Base-by-base conservation (phyloP, 37 sponge, comb jelly and placozoan genomes). In the Trichoplax adhaerens region DNA sequence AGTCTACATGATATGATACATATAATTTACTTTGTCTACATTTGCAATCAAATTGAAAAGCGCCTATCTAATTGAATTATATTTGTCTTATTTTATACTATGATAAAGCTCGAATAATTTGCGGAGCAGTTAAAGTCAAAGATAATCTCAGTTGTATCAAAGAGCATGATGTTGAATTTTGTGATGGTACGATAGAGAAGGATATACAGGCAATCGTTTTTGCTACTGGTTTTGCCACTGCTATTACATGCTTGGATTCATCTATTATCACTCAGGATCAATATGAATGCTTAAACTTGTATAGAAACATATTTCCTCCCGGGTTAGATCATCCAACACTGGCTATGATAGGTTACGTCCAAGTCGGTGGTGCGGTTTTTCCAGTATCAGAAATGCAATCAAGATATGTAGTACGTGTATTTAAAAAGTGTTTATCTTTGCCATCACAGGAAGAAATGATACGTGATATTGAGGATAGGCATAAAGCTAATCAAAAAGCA, bases 381-480 rank as follows among this genome's bases (percentile, higher is more conserved):
- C 69, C 69, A 48, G 48, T 67, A 8, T 12, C 10, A 10, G 69
- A 67, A 52, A 6, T 67, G 69, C 69, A 67, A 52, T 48, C 69
- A 46, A 48, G 69, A 10, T 67, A 52, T 48, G 69, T 52, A 52
- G 12, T 60, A 60, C 62, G 12, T 12, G 62, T 29, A 29, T 29
- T 29, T 29, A 29, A 29, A 29, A 29, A 29, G 29, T 29, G 29
- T 29, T 29, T 29, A 29, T 29, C 29, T 29, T 29, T 29, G 29
- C 29, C 29, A 29, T 29, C 29, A 29, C 29, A 29, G 29, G 29
- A 29, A 29, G 29, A 29, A 29, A 29, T 29, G 29, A 29, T 29
- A 29, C 29, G 29, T 29, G 29, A 29, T 29, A 29, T 29, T 29
- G 29, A 29, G 29, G 29, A 29, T 29, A 29, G 29, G 29, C 29